Base-by-base conservation (phyloP, 2,888 invertebrate species). In the Thecophora atra region DNA sequence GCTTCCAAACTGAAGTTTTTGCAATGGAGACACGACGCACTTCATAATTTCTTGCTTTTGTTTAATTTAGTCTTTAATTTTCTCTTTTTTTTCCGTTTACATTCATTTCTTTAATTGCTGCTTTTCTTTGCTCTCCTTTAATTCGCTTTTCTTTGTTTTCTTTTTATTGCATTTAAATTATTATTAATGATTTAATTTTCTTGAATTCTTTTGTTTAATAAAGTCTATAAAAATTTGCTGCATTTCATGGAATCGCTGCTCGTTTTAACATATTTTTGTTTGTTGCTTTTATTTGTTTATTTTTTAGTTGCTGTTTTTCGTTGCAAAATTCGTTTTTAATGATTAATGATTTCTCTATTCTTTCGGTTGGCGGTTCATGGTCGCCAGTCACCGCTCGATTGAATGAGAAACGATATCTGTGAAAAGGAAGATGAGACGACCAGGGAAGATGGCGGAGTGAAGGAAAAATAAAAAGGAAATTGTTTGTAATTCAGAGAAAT, bases 321-420 rank as follows among this genome's bases (percentile, higher is more conserved):
- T 6, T 37, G 37, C 37, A 11, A 37, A 37, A 37, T 60, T 17
- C 26, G 19, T 4, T 24, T 63, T 26, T 6, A 17, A 26, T 65
- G 51, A 44, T 64, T 64, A 64, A 64, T 65, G 44, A 24, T 65
- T 65, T 65, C 47, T 51, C 21, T 65, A 51, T 65, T 51, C 28
- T 26, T 37, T 6, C 11, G 2, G 15, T 30, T 28, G 28, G 21
- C n/a, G 24, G 17, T 7, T 30, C 3, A n/a, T 11, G n/a, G 52
- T 54, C 54, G n/a, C 19, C 54, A 19, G 19, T 19, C 54, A 11
- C 11, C 24, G 11, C 2, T n/a, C 54, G 54, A 54, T 54, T 54
- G 21, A n/a, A 37, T 19, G 54, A 24, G 54, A 54, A 54, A 21
- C 37, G 37, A 1, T 37, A 11, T 37, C 37, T 37, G 11, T 37